Conservation (phyloP, 1,140 invertebrate genomes). For the Chelonus insularis region DNA sequence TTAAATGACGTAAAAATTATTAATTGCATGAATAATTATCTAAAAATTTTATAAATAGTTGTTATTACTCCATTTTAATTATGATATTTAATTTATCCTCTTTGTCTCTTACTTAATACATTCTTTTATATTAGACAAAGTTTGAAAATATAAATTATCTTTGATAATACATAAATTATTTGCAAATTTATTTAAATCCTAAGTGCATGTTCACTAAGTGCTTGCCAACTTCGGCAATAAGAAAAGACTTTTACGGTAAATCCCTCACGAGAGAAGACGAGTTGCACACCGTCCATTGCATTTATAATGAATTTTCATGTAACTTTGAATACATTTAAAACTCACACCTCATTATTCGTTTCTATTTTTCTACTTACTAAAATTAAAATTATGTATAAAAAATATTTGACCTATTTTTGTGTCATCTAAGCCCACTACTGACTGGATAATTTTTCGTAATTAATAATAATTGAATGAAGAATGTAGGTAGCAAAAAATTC, state of each 20-base stretch:
- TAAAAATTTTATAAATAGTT: no score
- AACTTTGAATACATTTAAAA: neutral
- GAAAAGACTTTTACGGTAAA: slow-evolving; percentile 6
- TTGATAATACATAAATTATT: slow-evolving; percentile 49
- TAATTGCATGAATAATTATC: no score
- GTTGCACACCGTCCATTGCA: slow-evolving; percentile 8
- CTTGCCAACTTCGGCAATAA: slow-evolving; percentile 20
- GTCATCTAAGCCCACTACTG: no score
- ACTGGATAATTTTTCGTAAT: no score
- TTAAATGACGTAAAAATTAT: no score
- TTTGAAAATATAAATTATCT: slow-evolving; percentile 31
- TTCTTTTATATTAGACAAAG: no score
- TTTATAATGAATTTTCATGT: slow-evolving; percentile 5
- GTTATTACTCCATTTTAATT: no score
- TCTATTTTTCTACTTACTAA: neutral
- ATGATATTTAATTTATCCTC: no score
- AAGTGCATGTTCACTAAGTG: slow-evolving; percentile 43
- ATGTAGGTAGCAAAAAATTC: neutral
- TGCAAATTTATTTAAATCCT: slow-evolving; percentile 53
- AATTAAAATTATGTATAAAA: neutral
- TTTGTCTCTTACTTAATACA: no score
- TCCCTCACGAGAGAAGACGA: slow-evolving; percentile 5
- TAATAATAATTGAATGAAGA: no score
- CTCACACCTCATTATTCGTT: neutral
- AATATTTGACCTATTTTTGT: no score